phyloP scores from a whole-genome alignment of 2,113 vertebrate genomes.

The Phylloscopus trochilus region DNA sequence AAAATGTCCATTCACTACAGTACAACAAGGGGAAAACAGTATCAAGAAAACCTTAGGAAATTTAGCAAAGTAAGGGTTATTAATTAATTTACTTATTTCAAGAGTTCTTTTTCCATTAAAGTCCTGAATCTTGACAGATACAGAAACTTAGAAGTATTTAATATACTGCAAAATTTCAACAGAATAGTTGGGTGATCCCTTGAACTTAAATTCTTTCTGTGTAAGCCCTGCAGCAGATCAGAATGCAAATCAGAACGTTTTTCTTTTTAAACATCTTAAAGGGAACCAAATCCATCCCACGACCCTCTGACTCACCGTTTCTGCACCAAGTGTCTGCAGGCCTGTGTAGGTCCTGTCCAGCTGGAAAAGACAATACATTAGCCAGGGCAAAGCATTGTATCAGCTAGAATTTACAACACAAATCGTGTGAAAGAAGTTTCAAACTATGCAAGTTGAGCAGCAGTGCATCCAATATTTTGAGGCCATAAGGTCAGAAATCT shows the following conservation, averaged over 20 bases:
- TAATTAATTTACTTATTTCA: not conserved
- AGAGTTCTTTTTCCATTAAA: not conserved
- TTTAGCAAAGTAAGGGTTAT: not conserved
- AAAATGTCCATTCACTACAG: not conserved
- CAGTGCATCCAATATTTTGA: not conserved
- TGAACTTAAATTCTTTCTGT: not conserved
- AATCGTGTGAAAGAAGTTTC: not conserved
- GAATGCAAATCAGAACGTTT: not conserved
- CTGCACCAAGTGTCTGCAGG: constrained; percentile 94
- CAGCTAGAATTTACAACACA: not conserved
- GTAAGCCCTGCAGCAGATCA: not conserved
- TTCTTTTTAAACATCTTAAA: not conserved
- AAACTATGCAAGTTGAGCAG: not conserved
- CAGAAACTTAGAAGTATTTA: not conserved
- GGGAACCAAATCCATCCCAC: not conserved
- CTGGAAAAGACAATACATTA: constrained; percentile 69
- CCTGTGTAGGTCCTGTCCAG: constrained; percentile 98
- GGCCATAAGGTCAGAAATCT: not conserved
- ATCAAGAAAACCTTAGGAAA: not conserved
- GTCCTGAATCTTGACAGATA: not conserved
- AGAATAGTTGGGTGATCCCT: not conserved
- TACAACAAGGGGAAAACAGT: not conserved
- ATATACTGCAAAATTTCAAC: not conserved
- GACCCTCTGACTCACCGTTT: constrained; percentile 81
- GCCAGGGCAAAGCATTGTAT: not conserved